Percentiles rank a stretch among this genome's conserved stretches.
Evolutionary conservation across 2,113 vertebrate genomes (phyloP).

Genomic region (Pedetes capensis): DNA sequence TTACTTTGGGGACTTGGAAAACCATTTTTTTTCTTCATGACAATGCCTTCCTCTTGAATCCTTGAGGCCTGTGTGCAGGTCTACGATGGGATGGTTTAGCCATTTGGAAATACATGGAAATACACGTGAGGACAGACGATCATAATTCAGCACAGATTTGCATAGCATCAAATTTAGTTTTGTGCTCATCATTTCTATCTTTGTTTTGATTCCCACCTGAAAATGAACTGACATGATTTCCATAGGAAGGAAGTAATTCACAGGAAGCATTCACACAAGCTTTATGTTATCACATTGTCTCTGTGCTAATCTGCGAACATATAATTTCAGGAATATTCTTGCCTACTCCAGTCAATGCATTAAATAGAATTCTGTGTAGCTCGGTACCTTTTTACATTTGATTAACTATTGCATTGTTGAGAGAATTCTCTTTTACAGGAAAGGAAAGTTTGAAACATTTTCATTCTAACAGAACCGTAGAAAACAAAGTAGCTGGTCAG

Average conservation of each 20-base stretch:
- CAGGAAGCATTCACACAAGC: not conserved
- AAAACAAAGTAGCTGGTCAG: not conserved
- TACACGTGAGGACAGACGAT: not conserved
- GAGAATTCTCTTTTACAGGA: conserved; percentile 20
- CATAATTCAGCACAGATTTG: not conserved
- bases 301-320: not conserved
- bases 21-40: not conserved
- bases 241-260: not conserved
- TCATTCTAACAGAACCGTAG: not conserved
- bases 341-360: not conserved
- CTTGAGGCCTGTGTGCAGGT: not conserved
- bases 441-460: not conserved
- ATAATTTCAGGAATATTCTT: not conserved
- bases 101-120: not conserved
- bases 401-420: not conserved
- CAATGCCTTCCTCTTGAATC: not conserved
- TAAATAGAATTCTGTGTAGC: not conserved
- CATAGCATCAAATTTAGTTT: not conserved
- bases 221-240: conserved; percentile 10
- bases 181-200: not conserved
- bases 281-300: not conserved
- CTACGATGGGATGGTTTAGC: not conserved
- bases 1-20: not conserved
- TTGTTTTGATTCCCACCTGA: conserved; percentile 33
- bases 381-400: not conserved